Evolutionary conservation across 30 jellyfish, hydroid and myxozoan genomes (phyloP).

Genomic region (Rhopilema esculentum): DNA sequence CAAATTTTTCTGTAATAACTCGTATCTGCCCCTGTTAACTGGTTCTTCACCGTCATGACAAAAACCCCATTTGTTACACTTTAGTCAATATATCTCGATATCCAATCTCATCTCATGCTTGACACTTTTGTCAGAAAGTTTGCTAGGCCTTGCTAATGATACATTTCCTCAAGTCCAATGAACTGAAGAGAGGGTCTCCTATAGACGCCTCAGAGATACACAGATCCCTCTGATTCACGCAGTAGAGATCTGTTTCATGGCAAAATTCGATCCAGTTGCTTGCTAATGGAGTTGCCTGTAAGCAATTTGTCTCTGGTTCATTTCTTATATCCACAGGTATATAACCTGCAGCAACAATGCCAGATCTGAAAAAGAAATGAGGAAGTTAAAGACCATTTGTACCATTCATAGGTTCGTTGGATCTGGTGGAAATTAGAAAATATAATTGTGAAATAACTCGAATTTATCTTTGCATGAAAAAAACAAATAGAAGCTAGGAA

Average conservation of each 20-base stretch:
- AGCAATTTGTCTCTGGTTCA: conserved; percentile 46
- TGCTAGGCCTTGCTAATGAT: too few species aligned
- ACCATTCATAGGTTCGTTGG: neutral
- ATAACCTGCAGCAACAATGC: conserved; percentile 21
- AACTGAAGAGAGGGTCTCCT: neutral
- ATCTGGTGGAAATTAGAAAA: too few species aligned
- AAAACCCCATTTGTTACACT: too few species aligned
- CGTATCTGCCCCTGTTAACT: too few species aligned
- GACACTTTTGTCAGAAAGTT: too few species aligned
- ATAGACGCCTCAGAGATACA: neutral
- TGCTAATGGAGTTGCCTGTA: conserved; percentile 64
- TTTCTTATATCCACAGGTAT: conserved; percentile 28
- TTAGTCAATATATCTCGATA: too few species aligned
- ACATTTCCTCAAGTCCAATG: neutral
- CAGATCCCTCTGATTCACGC: conserved; percentile 15
- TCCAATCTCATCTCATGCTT: too few species aligned
- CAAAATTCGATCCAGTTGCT: conserved; percentile 46
- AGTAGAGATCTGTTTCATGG: conserved; percentile 1
- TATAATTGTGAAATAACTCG: too few species aligned
- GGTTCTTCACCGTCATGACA: too few species aligned
- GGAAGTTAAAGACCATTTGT: neutral
- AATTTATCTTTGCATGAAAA: too few species aligned
- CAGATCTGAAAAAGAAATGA: conserved; percentile 11
- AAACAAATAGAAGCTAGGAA: too few species aligned
- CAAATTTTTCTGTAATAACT: too few species aligned